Evolutionary conservation across 1,140 invertebrate genomes (phyloP).

Genomic region (Grapholita molesta): DNA sequence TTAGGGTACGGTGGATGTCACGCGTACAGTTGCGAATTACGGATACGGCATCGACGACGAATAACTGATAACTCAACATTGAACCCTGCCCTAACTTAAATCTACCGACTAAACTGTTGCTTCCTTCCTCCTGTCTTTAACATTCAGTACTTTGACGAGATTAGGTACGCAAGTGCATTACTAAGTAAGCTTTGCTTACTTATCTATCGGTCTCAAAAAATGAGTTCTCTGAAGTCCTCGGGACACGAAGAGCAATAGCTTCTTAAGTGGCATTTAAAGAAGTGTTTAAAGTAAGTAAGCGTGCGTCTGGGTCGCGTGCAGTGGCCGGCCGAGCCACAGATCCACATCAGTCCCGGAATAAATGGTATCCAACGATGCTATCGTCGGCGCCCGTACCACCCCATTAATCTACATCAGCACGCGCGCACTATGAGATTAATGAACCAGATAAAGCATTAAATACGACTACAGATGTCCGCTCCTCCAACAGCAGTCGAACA

Average conservation of each 20-base stretch:
- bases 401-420: conserved; percentile 74
- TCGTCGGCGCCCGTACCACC: conserved; percentile 57
- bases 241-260: not conserved
- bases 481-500: conserved; percentile 43
- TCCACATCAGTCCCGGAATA: conserved; percentile 58
- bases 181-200: no score
- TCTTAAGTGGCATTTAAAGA: conserved; percentile 2
- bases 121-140: no score
- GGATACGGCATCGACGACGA: no score
- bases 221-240: not conserved
- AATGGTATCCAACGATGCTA: conserved; percentile 59
- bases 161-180: no score
- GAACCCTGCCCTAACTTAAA: no score
- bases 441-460: conserved; percentile 69
- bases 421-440: conserved; percentile 67
- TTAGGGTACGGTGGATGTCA: no score
- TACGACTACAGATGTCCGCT: conserved; percentile 66
- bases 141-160: no score
- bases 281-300: conserved; percentile 15
- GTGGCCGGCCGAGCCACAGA: conserved; percentile 33
- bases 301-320: conserved; percentile 43
- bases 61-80: no score
- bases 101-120: no score
- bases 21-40: no score
- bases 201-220: not conserved